Evolutionary conservation across 2,113 vertebrate species (phyloP).

Genomic region (Oryzias javanicus): DNA sequence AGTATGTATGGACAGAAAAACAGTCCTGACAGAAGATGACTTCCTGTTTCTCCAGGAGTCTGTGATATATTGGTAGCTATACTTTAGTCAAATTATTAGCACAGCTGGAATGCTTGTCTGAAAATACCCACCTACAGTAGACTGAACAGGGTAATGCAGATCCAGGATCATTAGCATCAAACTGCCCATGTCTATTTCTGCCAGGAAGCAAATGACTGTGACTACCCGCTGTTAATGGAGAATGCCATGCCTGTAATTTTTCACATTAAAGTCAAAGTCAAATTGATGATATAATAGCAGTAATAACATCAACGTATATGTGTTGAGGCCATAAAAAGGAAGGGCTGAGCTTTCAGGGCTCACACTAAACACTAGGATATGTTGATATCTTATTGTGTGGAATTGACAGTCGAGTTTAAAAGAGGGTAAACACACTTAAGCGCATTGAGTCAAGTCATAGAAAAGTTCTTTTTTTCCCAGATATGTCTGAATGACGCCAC

Average conservation of each 20-base stretch:
- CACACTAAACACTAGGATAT: background rate
- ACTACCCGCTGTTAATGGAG: constrained; percentile 41
- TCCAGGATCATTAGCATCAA: constrained; percentile 45
- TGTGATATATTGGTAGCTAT: constrained; percentile 21
- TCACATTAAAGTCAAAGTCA: constrained; percentile 30
- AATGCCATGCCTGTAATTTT: constrained; percentile 33
- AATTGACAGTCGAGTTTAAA: background rate
- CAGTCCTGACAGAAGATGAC: background rate
- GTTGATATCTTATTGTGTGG: background rate
- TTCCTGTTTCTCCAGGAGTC: constrained; percentile 5
- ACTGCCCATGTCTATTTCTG: constrained; percentile 44
- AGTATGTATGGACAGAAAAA: no score
- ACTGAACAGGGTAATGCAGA: constrained; percentile 44
- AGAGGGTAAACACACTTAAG: background rate
- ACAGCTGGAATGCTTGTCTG: constrained; percentile 38
- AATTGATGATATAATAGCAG: constrained; percentile 17
- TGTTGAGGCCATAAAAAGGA: background rate
- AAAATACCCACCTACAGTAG: constrained; percentile 35
- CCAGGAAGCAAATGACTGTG: constrained; percentile 21
- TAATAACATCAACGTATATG: constrained; percentile 12
- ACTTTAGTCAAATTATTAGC: constrained; percentile 43
- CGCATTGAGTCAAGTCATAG: background rate
- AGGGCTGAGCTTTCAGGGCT: background rate
- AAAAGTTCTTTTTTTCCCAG: constrained; percentile 5
- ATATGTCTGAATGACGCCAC: constrained; percentile 5